Evolutionary conservation across 2,888 invertebrate genomes (phyloP), one percentile per base, ranked within the genome.

Genomic region (Leistus spinibarbis): DNA sequence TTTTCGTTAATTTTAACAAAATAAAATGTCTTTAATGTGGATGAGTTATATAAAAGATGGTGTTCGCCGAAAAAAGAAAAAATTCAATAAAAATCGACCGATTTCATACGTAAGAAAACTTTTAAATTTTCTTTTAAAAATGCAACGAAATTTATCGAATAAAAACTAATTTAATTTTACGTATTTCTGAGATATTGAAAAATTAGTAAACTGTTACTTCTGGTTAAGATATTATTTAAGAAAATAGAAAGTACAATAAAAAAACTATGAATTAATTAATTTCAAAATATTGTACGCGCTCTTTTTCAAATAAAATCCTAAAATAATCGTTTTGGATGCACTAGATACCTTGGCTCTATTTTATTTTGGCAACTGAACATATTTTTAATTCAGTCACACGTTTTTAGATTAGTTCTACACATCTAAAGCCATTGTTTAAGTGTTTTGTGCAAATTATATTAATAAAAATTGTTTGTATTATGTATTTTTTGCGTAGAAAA

Each of bases 11-110:
- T 57, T 57, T 17, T 54, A 16, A 54, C 7, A 53, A 53, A 53
- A 19, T 13, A 77, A 66, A 69, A 82, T 82, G 82, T 82, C 82
- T 40, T 77, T 73, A 53, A 76, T 82, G 78, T 82, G 82, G 82
- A 82, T 82, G 72, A 81, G 79, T 68, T 82, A 81, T 76, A 80
- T 82, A 16, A 76, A 81, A 73, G 73, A 79, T 57, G 81, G 81
- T n/a, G 69, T 66, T 23, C 63, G 65, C 24, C 54, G 69, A 53
- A 62, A 68, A 20, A 65, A 54, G 64, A 75, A 63, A 22, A 54
- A 19, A 23, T 13, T 20, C 3, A 23, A 56, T 69, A 66, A 66
- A 66, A 53, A 73, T 67, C 53, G 23, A 9, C 57, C 16, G 3
- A 23, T n/a, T 13, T 27, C 24, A 1, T 5, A 64, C 24, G 64